phyloP scores from a whole-genome alignment of 2,888 invertebrate species.

The Flexamia atlantica region DNA sequence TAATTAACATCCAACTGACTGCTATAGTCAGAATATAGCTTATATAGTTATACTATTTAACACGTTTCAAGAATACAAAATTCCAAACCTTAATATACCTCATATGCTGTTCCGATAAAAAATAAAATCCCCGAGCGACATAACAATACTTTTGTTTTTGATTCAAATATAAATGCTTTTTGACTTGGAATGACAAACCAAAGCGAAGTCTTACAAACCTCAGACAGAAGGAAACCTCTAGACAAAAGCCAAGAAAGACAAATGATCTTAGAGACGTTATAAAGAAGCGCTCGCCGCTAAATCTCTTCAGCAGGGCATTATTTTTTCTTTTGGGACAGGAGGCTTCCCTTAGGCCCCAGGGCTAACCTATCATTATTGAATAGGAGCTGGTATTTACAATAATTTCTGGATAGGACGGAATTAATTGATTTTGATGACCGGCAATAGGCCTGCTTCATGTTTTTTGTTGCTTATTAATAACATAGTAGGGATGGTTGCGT shows the following conservation, averaged over 20 bases:
- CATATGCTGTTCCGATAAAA: no score
- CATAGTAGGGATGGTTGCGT: no score
- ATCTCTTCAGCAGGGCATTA: conserved; percentile 17
- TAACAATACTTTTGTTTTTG: no score
- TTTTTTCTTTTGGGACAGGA: not conserved
- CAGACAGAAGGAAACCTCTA: not conserved
- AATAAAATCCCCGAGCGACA: no score
- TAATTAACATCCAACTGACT: no score
- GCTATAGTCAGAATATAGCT: no score
- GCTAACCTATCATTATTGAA: conserved; percentile 14
- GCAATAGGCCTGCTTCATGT: not conserved
- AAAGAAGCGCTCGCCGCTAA: conserved; percentile 1
- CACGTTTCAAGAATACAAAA: no score
- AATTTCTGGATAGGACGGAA: not conserved
- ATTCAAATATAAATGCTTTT: not conserved
- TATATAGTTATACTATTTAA: no score
- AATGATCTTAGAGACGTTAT: not conserved
- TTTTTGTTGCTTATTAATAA: not conserved
- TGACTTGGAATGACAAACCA: not conserved
- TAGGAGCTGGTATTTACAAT: not conserved
- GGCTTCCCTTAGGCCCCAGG: conserved; percentile 9
- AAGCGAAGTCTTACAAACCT: not conserved
- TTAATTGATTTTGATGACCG: conserved; percentile 19
- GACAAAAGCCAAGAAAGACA: conserved; percentile 27
- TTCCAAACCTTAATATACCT: no score